These are phyloP conservation scores for Alces alces DNA, from an alignment of 2,113 vertebrate species.

Conservation along the genomic window DNA sequence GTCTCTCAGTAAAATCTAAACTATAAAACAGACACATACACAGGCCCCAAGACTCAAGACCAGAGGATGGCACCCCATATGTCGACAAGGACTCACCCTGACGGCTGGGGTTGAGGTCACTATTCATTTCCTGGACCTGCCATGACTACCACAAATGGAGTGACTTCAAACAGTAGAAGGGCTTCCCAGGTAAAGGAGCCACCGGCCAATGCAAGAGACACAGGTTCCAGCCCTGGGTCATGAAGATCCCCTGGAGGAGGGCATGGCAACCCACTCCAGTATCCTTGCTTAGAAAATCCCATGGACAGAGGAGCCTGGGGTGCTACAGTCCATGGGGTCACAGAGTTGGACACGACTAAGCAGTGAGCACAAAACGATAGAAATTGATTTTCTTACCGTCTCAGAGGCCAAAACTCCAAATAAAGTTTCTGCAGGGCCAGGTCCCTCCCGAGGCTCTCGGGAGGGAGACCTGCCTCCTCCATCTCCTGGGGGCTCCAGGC, in stretches of 20 bases:
- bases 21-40: background rate
- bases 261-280: background rate
- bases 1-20: background rate
- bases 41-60: background rate
- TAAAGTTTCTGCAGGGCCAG: background rate
- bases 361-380: background rate
- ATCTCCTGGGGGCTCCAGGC: background rate
- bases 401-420: background rate
- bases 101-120: background rate
- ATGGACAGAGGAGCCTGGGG: background rate
- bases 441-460: background rate
- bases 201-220: rapidly evolving
- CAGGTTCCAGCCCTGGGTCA: background rate
- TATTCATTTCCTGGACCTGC: background rate
- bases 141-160: background rate
- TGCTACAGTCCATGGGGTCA: rapidly evolving
- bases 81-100: background rate
- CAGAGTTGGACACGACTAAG: background rate
- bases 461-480: background rate
- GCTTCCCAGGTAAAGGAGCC: background rate
- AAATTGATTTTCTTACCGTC: background rate
- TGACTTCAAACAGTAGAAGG: background rate
- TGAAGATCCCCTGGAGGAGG: background rate
- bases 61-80: background rate
- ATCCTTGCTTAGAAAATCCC: background rate